Evolutionary conservation across 2,797 vertebrate species (phyloP).

Genomic region (Lates japonicus): DNA sequence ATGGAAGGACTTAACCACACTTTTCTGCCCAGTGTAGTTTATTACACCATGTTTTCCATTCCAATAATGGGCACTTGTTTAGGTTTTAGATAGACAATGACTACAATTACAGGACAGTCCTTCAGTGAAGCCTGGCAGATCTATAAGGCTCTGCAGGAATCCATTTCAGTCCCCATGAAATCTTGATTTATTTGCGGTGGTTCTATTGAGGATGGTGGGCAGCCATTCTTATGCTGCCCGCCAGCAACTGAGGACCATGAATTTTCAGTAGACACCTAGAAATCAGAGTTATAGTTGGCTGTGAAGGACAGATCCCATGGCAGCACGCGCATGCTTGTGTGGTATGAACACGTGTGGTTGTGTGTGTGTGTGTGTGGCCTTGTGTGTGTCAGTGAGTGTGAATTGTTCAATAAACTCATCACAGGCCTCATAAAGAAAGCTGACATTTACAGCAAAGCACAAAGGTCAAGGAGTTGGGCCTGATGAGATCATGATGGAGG

Average conservation of each 20-base stretch:
- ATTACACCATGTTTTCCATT: slow-evolving; percentile 13
- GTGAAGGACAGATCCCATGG: slow-evolving; percentile 71
- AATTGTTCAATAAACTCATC: slow-evolving; percentile 86
- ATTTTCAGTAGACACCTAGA: slow-evolving; percentile 69
- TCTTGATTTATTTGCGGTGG: slow-evolving; percentile 66
- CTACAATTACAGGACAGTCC: slow-evolving; percentile 39
- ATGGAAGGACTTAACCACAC: slow-evolving; percentile 33
- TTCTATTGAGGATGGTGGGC: slow-evolving; percentile 49
- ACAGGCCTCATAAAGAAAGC: slow-evolving; percentile 83
- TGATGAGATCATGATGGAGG: slow-evolving; percentile 83
- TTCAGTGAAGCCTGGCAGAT: slow-evolving; percentile 46
- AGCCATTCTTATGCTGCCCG: slow-evolving; percentile 46
- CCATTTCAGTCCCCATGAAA: slow-evolving; percentile 65
- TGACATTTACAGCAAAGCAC: slow-evolving; percentile 85
- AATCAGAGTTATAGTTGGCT: slow-evolving; percentile 76
- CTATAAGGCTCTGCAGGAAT: slow-evolving; percentile 45
- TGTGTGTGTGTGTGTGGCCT: slow-evolving; percentile 23
- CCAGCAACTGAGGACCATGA: slow-evolving; percentile 57
- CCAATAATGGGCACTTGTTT: slow-evolving; percentile 39
- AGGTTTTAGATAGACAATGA: slow-evolving; percentile 32
- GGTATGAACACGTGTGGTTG: slow-evolving; percentile 21
- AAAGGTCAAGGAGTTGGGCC: slow-evolving; percentile 83
- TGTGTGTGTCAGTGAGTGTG: slow-evolving; percentile 66
- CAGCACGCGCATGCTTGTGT: slow-evolving; percentile 39
- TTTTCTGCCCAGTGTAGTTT: slow-evolving; percentile 28